phyloP scores from a whole-genome alignment of 2,888 invertebrate species.

The Xanthorhoe designata region DNA sequence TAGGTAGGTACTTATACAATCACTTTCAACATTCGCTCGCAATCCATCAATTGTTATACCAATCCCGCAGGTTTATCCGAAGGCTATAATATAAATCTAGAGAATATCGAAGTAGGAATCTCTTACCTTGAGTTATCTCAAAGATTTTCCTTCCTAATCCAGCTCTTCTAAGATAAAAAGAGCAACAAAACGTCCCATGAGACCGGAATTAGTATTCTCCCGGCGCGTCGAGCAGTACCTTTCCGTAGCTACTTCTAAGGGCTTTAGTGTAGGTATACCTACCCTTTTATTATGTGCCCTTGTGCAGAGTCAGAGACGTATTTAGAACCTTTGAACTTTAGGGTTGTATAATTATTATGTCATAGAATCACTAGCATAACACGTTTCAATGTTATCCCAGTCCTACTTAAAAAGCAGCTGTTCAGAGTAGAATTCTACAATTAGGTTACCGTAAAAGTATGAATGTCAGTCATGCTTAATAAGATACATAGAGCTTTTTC shows the following conservation, averaged over 20 bases:
- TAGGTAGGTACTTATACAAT: no score
- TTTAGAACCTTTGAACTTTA: neutral
- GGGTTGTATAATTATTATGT: neutral
- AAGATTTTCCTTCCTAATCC: conserved; percentile 12
- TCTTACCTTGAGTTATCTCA: neutral
- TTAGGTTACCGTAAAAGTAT: no score
- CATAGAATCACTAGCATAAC: no score
- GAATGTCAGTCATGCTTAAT: no score
- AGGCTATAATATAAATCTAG: no score
- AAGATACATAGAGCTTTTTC: no score
- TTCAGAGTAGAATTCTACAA: no score
- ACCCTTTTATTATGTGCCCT: conserved; percentile 15
- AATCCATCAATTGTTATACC: no score
- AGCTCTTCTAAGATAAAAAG: conserved; percentile 8
- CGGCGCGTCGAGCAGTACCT: conserved; percentile 15
- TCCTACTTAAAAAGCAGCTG: no score
- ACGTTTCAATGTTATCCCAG: no score
- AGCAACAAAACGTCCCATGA: conserved; percentile 7
- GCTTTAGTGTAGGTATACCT: conserved; percentile 8
- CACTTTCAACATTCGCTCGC: no score
- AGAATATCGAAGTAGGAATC: neutral
- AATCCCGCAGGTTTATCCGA: no score
- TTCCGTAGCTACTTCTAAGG: conserved; percentile 15
- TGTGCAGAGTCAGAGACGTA: conserved; percentile 5
- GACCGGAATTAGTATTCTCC: conserved; percentile 22